Conservation (phyloP, 2,113 vertebrate species). For the Malurus melanocephalus region DNA sequence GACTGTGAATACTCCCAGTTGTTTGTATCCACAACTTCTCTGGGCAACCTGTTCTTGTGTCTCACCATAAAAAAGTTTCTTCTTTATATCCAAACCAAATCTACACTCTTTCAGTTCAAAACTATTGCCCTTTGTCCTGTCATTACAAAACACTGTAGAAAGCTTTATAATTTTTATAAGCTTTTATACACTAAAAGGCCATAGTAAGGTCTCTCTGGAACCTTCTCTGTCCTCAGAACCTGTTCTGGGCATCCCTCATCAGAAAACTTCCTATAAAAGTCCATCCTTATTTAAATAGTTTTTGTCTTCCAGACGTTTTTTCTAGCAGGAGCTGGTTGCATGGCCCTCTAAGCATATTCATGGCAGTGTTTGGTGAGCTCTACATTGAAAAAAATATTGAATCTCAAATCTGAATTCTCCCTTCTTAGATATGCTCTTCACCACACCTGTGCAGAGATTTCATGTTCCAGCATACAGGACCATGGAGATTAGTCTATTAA, state of each 20-base stretch:
- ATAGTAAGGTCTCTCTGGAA: background rate
- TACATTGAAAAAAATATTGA: background rate
- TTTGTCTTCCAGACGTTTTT: background rate
- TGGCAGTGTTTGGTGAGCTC: background rate
- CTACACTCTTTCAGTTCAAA: background rate
- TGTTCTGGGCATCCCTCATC: background rate
- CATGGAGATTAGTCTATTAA: background rate
- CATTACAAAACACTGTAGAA: background rate
- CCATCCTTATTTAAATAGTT: background rate
- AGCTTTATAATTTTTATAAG: background rate
- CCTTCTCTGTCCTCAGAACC: background rate
- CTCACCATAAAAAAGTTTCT: background rate
- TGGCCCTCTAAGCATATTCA: background rate
- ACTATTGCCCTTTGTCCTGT: background rate
- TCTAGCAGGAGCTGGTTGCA: background rate
- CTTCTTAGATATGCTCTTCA: background rate
- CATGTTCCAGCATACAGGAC: background rate
- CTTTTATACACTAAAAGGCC: background rate
- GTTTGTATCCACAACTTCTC: background rate
- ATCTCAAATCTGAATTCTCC: background rate
- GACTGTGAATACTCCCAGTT: background rate
- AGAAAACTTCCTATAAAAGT: background rate
- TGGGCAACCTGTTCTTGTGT: background rate
- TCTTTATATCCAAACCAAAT: background rate
- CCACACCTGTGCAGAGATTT: background rate